These are phyloP conservation scores for Mesorhabditis spiculigera DNA, from an alignment of 2,888 invertebrate genomes.

Conservation along the genomic window DNA sequence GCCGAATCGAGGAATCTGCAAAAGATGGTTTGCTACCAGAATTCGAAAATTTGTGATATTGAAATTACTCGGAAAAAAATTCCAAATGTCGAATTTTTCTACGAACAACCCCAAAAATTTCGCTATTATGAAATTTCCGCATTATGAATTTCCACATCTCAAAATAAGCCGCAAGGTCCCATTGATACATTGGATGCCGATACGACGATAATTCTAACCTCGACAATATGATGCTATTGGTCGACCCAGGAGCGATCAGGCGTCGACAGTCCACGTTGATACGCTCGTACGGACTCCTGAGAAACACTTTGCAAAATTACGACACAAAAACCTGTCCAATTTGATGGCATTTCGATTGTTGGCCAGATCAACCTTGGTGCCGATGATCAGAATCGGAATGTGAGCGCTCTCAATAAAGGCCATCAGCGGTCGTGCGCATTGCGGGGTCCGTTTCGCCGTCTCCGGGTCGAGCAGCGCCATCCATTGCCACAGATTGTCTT, in stretches of 20 bases:
- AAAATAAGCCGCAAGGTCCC: too few species aligned
- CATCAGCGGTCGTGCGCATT: conserved; percentile 16
- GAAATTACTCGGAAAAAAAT: too few species aligned
- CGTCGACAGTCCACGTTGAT: conserved; percentile 44
- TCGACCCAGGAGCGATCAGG: conserved; percentile 73
- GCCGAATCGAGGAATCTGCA: conserved; percentile 35
- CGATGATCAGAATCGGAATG: conserved; percentile 87
- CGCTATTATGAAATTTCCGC: too few species aligned
- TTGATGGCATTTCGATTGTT: conserved; percentile 35
- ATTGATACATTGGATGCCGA: too few species aligned
- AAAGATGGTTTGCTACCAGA: too few species aligned
- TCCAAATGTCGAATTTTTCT: too few species aligned
- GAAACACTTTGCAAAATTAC: not conserved
- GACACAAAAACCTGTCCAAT: conserved; percentile 23
- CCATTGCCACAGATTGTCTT: conserved; percentile 62
- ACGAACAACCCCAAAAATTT: too few species aligned
- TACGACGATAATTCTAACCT: conserved; percentile 16
- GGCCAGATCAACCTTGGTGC: conserved; percentile 78
- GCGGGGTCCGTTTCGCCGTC: not conserved
- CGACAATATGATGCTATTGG: conserved; percentile 86
- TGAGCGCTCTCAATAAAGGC: conserved; percentile 57
- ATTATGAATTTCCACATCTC: too few species aligned
- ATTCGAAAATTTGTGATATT: too few species aligned
- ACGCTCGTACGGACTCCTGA: conserved; percentile 9
- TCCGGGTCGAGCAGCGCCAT: conserved; percentile 1